phyloP scores from a whole-genome alignment of 1,140 invertebrate genomes.

The Parasteatoda tepidariorum region DNA sequence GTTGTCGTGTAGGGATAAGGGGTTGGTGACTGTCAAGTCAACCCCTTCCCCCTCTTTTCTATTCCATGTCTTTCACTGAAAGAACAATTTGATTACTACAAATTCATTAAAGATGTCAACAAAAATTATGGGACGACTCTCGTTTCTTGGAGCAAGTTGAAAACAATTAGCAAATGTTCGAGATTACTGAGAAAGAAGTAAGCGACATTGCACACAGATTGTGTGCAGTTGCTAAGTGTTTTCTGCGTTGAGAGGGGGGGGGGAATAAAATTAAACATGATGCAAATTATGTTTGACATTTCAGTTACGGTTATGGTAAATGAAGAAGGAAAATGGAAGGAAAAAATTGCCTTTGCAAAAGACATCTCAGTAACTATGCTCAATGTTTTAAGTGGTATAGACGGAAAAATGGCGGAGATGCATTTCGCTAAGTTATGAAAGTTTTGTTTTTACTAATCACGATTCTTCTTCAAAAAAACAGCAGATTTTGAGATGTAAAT shows the following conservation, averaged over 20 bases:
- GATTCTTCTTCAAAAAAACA: too few species aligned
- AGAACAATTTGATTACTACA: slow-evolving; percentile 59
- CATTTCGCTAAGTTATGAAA: too few species aligned
- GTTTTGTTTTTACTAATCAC: too few species aligned
- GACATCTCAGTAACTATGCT: neutral
- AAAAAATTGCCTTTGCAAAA: slow-evolving; percentile 4
- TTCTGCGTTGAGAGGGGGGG: neutral
- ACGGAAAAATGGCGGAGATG: too few species aligned
- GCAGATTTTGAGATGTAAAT: too few species aligned
- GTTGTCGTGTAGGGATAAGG: neutral
- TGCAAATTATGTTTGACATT: slow-evolving; percentile 47
- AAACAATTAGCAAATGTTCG: slow-evolving; percentile 58
- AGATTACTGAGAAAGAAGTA: neutral
- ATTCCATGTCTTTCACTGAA: neutral
- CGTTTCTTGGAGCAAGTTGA: neutral
- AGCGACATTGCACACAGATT: neutral
- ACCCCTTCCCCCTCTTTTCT: neutral
- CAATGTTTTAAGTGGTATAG: too few species aligned
- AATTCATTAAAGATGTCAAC: slow-evolving; percentile 60
- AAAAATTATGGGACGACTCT: too few species aligned
- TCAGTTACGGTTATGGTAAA: slow-evolving; percentile 40
- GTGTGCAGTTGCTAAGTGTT: too few species aligned
- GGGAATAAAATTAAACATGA: slow-evolving; percentile 2
- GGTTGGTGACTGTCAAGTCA: neutral
- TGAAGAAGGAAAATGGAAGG: slow-evolving; percentile 28